Percentiles rank a stretch among this genome's conserved stretches.
Evolutionary conservation across 1,140 invertebrate genomes (phyloP).

Genomic region (Camponotus pennsylvanicus): DNA sequence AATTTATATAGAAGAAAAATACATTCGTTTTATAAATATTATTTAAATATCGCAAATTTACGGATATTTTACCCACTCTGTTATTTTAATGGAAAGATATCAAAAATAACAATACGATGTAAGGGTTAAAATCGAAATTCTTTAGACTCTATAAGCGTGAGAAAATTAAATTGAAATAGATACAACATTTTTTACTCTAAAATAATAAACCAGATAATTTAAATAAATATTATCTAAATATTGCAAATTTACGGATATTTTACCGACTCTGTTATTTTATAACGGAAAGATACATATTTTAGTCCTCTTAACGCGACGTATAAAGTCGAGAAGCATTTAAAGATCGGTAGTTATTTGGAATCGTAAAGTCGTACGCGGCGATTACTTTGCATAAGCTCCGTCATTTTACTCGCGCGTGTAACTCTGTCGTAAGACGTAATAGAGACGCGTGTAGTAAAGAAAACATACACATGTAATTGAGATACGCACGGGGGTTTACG

Average conservation of each 20-base stretch:
- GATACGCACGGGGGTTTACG: constrained; percentile 55
- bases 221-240: not conserved
- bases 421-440: constrained; percentile 31
- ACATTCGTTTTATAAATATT: too few relatives aligned
- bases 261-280: not conserved
- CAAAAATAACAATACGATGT: too few relatives aligned
- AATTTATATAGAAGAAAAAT: too few relatives aligned
- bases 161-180: too few relatives aligned
- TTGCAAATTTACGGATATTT: not conserved
- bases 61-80: too few relatives aligned
- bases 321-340: not conserved
- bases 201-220: too few relatives aligned
- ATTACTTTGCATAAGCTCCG: constrained; percentile 24
- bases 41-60: too few relatives aligned
- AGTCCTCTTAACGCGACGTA: not conserved
- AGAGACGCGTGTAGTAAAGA: constrained; percentile 46
- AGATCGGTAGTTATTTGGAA: not conserved
- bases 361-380: constrained; percentile 16
- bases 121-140: too few relatives aligned
- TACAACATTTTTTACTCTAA: too few relatives aligned
- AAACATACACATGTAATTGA: constrained; percentile 57
- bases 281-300: not conserved
- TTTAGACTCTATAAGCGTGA: too few relatives aligned
- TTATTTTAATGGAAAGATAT: too few relatives aligned
- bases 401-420: not conserved